Percentiles rank a stretch among this genome's conserved stretches.
These are phyloP conservation scores for Phylloscopus whistleri DNA, from an alignment of 2,113 vertebrate genomes.

Conservation along the genomic window DNA sequence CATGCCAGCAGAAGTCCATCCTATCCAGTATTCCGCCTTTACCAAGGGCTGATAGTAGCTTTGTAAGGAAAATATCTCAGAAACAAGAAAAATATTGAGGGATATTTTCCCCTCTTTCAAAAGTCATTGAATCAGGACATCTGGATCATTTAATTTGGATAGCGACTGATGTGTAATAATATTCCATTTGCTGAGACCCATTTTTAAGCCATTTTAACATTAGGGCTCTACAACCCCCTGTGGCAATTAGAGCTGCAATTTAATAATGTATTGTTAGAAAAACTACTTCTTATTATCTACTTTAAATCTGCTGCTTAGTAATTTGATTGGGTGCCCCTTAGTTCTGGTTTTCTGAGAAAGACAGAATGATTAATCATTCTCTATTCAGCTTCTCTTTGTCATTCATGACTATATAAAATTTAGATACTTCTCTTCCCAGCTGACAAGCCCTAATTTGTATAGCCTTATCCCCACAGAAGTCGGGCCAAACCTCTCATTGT, in stretches of 20 bases:
- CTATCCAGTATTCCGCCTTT: not conserved
- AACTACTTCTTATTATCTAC: conserved; percentile 49
- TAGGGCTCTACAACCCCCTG: not conserved
- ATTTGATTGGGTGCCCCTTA: conserved; percentile 50
- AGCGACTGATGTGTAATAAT: not conserved
- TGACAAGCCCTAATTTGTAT: conserved; percentile 54
- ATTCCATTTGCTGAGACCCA: not conserved
- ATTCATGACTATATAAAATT: conserved; percentile 50
- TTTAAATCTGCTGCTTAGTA: conserved; percentile 56
- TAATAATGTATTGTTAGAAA: conserved; percentile 58
- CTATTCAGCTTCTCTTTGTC: conserved; percentile 58
- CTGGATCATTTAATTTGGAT: conserved; percentile 47
- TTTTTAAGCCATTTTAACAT: conserved; percentile 24
- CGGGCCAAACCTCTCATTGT: not conserved
- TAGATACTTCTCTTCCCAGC: conserved; percentile 9
- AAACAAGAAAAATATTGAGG: not conserved
- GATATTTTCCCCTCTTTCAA: not conserved
- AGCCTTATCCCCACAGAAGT: not conserved
- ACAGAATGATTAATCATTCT: conserved; percentile 51
- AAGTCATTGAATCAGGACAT: not conserved
- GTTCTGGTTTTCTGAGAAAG: conserved; percentile 47
- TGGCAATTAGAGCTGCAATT: conserved; percentile 53
- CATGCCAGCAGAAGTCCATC: not conserved
- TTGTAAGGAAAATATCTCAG: not conserved
- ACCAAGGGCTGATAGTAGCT: not conserved